Conservation (phyloP, 2,888 invertebrate species). For the Gortyna flavago region DNA sequence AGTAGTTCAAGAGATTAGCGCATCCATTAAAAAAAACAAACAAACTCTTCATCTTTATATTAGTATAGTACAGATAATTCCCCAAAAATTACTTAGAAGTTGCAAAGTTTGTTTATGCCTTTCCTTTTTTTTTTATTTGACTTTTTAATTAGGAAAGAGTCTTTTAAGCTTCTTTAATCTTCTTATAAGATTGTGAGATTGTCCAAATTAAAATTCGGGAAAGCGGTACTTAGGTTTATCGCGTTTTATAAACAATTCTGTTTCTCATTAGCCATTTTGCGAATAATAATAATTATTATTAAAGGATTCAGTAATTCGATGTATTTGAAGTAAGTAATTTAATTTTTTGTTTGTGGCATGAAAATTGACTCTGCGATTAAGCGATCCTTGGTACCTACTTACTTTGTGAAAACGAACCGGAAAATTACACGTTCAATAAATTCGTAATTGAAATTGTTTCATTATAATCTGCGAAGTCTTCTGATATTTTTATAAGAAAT, state of each 20-base stretch:
- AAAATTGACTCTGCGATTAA: not conserved
- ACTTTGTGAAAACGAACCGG: not conserved
- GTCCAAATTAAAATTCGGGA: constrained; percentile 84
- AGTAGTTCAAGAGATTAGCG: not conserved
- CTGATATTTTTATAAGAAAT: not conserved
- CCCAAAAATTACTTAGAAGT: constrained; percentile 23
- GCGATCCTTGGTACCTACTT: not conserved
- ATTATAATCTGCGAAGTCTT: not conserved
- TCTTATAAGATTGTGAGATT: constrained; percentile 85
- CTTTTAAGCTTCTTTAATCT: constrained; percentile 81
- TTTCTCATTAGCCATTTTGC: constrained; percentile 71
- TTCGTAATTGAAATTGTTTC: constrained; percentile 38
- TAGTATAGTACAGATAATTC: constrained; percentile 8
- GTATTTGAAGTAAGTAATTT: constrained; percentile 30
- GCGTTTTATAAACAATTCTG: constrained; percentile 75
- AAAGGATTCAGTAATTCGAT: constrained; percentile 49
- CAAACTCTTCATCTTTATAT: not conserved
- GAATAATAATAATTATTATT: constrained; percentile 69
- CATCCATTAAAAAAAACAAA: not conserved
- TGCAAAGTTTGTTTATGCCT: constrained; percentile 70
- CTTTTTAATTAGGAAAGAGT: constrained; percentile 85
- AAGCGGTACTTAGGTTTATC: constrained; percentile 78
- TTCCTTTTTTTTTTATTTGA: constrained; percentile 77
- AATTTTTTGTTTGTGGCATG: constrained; percentile 21
- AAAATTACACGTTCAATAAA: constrained; percentile 24